A percentile compares a stretch with the other conserved stretches of the same genome.
Conservation (phyloP, 2,888 invertebrate genomes). For the Hofmannophila pseudospretella region DNA sequence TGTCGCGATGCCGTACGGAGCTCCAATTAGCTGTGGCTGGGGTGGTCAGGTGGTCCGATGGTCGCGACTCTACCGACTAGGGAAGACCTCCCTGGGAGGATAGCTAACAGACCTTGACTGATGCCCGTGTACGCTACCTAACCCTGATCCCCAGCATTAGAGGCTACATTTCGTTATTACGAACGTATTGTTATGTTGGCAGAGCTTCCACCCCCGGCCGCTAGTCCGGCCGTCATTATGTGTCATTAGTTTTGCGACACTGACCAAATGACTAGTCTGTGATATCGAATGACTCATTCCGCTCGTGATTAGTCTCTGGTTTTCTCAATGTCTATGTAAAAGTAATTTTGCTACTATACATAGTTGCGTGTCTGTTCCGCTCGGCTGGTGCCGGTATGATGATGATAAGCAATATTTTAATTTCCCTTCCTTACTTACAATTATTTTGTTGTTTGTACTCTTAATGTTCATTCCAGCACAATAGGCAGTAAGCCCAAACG, state of each 20-base stretch:
- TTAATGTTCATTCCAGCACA: slow-evolving; percentile 15
- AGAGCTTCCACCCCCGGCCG: slow-evolving; percentile 45
- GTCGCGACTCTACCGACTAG: slow-evolving; percentile 47
- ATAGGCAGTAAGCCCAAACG: slow-evolving; percentile 29
- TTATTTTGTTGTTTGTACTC: background rate
- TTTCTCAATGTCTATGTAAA: slow-evolving; percentile 44
- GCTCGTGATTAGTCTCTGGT: slow-evolving; percentile 64
- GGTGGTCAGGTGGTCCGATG: slow-evolving; percentile 58
- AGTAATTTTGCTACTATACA: slow-evolving; percentile 22
- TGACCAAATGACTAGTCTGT: slow-evolving; percentile 75
- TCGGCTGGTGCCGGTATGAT: background rate
- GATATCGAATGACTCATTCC: slow-evolving; percentile 75
- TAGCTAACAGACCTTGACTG: slow-evolving; percentile 68
- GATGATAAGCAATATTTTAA: background rate
- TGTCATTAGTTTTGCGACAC: slow-evolving; percentile 78
- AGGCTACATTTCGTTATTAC: slow-evolving; percentile 30
- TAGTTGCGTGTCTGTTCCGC: slow-evolving; percentile 14
- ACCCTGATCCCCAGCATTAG: slow-evolving; percentile 30
- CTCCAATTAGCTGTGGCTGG: slow-evolving; percentile 55
- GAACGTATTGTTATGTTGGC: slow-evolving; percentile 24
- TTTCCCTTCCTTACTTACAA: background rate
- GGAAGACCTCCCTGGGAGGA: slow-evolving; percentile 59
- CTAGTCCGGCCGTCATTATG: slow-evolving; percentile 68
- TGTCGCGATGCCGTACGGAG: slow-evolving; percentile 34
- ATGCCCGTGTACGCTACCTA: slow-evolving; percentile 24